phyloP scores from a whole-genome alignment of 1,140 invertebrate species.

The Drosophila mauritiana region DNA sequence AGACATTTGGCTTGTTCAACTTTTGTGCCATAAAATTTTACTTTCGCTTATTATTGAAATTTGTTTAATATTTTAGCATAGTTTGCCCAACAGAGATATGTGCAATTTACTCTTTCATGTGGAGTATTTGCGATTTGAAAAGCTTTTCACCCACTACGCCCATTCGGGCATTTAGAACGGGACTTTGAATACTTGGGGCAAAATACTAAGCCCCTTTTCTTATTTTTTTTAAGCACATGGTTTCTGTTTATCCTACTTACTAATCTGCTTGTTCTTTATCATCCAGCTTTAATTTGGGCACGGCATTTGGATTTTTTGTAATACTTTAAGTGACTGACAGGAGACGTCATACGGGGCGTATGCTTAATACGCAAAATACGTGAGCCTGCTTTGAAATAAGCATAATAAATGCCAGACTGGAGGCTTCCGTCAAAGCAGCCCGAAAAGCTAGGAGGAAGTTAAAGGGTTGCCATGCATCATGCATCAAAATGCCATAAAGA shows the following conservation, averaged over 20 bases:
- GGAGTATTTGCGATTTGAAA: conserved; percentile 10
- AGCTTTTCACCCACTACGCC: background rate
- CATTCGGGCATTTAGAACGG: background rate
- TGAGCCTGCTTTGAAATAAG: conserved; percentile 64
- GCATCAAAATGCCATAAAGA: conserved; percentile 75
- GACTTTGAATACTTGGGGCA: background rate
- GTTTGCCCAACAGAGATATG: conserved; percentile 1
- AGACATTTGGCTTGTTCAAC: conserved; percentile 15
- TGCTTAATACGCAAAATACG: conserved; percentile 73
- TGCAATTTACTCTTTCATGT: conserved; percentile 27
- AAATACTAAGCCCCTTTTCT: conserved; percentile 19
- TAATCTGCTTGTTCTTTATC: conserved; percentile 4
- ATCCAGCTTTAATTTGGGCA: conserved; percentile 18
- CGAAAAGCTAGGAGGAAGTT: conserved; percentile 23
- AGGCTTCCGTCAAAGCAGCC: conserved; percentile 24
- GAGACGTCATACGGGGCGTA: conserved; percentile 57
- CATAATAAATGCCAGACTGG: conserved; percentile 70
- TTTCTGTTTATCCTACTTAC: background rate
- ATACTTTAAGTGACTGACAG: conserved; percentile 58
- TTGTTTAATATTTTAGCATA: conserved; percentile 17
- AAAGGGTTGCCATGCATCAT: conserved; percentile 71
- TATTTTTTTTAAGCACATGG: conserved; percentile 5
- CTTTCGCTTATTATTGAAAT: conserved; percentile 5
- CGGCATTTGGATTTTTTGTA: conserved; percentile 1
- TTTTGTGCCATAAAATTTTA: conserved; percentile 11